Conservation (phyloP, 2,113 vertebrate genomes). For the Girardinichthys multiradiatus region DNA sequence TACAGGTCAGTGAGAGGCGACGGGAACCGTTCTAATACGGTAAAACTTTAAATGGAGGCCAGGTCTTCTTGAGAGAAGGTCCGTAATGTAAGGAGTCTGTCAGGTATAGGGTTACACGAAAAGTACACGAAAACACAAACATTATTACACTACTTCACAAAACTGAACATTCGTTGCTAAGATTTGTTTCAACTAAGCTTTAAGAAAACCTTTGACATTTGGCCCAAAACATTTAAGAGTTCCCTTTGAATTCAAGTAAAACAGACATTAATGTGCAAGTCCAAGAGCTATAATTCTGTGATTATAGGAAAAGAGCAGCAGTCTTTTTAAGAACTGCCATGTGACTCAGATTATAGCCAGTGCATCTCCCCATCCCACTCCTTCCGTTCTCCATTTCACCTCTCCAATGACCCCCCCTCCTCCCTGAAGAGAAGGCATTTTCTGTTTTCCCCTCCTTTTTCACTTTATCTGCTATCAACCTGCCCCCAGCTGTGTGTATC, state of each 20-base stretch:
- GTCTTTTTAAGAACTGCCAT: constrained; percentile 69
- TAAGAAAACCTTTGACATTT: background rate
- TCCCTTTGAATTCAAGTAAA: constrained; percentile 23
- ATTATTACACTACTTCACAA: background rate
- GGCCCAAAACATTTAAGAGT: background rate
- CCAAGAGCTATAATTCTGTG: constrained; percentile 34
- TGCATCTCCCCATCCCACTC: constrained; percentile 55
- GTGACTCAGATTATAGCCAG: constrained; percentile 76
- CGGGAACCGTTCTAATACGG: constrained; percentile 11
- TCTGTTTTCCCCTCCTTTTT: constrained; percentile 38
- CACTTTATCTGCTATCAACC: constrained; percentile 46
- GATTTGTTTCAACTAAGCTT: too few relatives aligned
- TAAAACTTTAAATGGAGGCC: background rate
- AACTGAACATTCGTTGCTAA: too few relatives aligned
- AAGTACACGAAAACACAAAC: background rate
- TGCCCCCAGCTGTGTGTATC: constrained; percentile 54
- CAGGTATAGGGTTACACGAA: too few relatives aligned
- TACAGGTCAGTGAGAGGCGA: constrained; percentile 9
- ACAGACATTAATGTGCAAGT: constrained; percentile 18
- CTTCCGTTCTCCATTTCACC: constrained; percentile 51
- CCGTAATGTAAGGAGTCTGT: background rate
- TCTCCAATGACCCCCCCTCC: constrained; percentile 50
- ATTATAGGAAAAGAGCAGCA: constrained; percentile 51
- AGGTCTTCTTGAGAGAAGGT: background rate
- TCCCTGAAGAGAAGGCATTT: constrained; percentile 46